A percentile compares a stretch with the other conserved stretches of the same genome.
These are phyloP conservation scores for Philantomba maxwellii DNA, from an alignment of 2,113 vertebrate genomes.

Conservation along the genomic window DNA sequence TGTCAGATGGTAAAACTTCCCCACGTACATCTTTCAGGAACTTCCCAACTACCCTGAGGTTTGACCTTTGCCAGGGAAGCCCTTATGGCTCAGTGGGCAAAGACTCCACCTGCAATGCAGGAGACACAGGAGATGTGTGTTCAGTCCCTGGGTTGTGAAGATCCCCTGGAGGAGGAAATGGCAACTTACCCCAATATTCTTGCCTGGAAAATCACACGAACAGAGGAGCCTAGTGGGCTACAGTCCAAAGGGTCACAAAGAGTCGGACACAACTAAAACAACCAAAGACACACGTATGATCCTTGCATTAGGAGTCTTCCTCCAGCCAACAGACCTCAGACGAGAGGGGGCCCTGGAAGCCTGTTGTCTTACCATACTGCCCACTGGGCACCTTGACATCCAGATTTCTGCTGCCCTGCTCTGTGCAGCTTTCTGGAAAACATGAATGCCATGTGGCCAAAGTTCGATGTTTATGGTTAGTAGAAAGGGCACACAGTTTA, in stretches of 20 bases:
- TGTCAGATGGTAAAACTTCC: neutral
- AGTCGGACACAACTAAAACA: fast-evolving
- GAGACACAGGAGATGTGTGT: neutral
- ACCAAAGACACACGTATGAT: neutral
- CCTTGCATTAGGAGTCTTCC: neutral
- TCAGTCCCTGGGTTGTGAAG: neutral
- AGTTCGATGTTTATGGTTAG: neutral
- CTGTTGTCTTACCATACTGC: neutral
- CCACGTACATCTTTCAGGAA: neutral
- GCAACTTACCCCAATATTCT: neutral
- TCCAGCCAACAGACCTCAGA: neutral
- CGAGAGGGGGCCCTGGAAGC: neutral
- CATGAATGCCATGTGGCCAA: neutral
- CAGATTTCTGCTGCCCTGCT: neutral
- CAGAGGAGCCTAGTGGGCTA: neutral
- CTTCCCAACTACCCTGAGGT: neutral
- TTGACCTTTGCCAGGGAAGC: neutral
- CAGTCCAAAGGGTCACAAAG: neutral
- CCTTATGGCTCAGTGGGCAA: neutral
- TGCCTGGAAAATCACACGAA: neutral
- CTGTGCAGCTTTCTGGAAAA: neutral
- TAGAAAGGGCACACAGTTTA: neutral
- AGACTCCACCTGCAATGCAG: neutral
- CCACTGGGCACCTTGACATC: neutral
- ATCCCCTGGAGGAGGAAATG: neutral